Evolutionary conservation across 2,797 vertebrate species (phyloP), one percentile per base, ranked within the genome.

Genomic region (Limnodromus scolopaceus): DNA sequence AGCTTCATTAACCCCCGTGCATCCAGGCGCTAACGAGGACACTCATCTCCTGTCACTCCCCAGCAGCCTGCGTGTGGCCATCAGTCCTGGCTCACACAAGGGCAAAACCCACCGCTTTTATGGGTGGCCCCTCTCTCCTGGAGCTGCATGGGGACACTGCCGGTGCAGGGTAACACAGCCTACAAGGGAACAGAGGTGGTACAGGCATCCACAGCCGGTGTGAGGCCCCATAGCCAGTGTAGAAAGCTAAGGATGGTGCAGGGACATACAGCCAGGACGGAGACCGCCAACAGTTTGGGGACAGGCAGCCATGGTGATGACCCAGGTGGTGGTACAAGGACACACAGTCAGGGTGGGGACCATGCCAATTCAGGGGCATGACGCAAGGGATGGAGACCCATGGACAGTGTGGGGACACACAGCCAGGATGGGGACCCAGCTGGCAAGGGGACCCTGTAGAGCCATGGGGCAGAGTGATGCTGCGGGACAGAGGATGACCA

Each of bases 1-100:
- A 76, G 88, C 65, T 94, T 71, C 10, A 5, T 92, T 96, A 97
- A 97, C 82, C 81, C 79, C 78, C 1, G 1, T 2, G 27, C 87
- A 77, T 61, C 76, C 79, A 77, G 84, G 78, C 2, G 0, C 84
- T 90, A 49, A 77, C 0, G 15, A 85, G 93, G 82, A 85, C 1
- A 2, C 55, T 92, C 11, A 9, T 85, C n/a, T 60, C 30, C 12
- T 28, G 41, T 87, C 51, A 20, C 64, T 88, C 43, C 66, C 30
- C 2, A 1, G 64, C 43, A 87, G 64, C 55, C 60, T 6, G 2
- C 5, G 18, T n/a, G 46, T 49, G 55, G 45, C 74, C 6, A 2
- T 61, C 64, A n/a, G 66, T 79, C 46, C 75, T 36, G 54, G 16
- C 79, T 86, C 55, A 65, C 1, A 2, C 13, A 22, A 83, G 71